These are phyloP conservation scores for human (Homo sapiens) DNA, from an alignment of 2,113 vertebrate species.

Conservation along the genomic window DNA sequence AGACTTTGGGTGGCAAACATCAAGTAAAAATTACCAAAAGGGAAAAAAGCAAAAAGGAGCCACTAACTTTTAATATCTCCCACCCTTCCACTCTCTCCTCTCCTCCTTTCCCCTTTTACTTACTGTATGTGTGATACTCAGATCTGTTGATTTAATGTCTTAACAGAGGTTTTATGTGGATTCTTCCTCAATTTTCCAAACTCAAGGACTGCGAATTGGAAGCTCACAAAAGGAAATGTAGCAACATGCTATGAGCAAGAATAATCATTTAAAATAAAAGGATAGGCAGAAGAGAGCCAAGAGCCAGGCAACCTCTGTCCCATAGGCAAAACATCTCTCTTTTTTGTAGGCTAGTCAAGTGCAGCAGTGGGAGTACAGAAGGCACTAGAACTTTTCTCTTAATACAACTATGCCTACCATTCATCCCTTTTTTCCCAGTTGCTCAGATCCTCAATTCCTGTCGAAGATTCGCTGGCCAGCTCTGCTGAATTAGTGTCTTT, in stretches of 20 bases:
- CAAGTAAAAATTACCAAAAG: not conserved
- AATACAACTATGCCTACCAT: not conserved
- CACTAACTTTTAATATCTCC: not conserved
- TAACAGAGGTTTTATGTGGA: not conserved
- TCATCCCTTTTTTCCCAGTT: not conserved
- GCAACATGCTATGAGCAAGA: not conserved
- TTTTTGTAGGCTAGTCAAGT: not conserved
- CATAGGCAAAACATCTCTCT: not conserved
- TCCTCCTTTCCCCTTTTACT: not conserved
- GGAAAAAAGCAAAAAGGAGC: not conserved
- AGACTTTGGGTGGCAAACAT: not conserved
- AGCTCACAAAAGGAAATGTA: not conserved
- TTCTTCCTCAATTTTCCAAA: not conserved
- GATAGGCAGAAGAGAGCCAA: not conserved
- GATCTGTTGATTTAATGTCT: not conserved
- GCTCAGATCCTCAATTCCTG: not conserved
- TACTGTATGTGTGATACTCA: not conserved
- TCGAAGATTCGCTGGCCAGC: not conserved
- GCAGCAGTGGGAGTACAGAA: not conserved
- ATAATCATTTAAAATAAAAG: slow-evolving; percentile 18
- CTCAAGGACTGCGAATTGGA: not conserved
- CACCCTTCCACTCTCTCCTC: not conserved
- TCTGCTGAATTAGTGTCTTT: not conserved
- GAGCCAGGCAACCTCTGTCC: not conserved
- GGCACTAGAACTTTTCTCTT: not conserved